Percentiles rank a stretch among this genome's conserved stretches.
These are phyloP conservation scores for Pachycephala philippinensis DNA, from an alignment of 2,113 vertebrate genomes.

Conservation along the genomic window DNA sequence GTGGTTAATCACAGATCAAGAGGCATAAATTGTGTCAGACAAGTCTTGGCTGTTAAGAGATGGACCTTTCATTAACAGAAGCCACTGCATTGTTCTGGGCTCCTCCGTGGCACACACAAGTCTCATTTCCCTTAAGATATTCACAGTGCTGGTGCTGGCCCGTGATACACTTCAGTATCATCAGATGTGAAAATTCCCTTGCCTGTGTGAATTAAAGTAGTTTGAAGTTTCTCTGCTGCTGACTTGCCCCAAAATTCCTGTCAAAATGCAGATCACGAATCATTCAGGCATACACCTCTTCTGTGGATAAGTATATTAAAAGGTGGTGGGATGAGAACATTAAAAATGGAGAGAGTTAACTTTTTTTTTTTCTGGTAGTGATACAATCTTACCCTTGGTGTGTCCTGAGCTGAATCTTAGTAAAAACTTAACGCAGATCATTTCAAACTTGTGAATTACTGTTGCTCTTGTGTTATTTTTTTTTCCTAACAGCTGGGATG, in stretches of 20 bases:
- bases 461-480: not conserved
- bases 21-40: not conserved
- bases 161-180: not conserved
- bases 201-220: not conserved
- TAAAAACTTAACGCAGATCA: not conserved
- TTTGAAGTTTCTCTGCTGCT: not conserved
- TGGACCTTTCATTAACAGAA: not conserved
- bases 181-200: not conserved
- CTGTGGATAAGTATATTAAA: not conserved
- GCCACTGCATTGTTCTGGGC: not conserved
- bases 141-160: rapidly evolving
- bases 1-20: not conserved
- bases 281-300: not conserved
- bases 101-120: rapidly evolving
- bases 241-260: not conserved
- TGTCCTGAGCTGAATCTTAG: not conserved
- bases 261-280: not conserved
- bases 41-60: not conserved
- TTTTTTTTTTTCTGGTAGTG: not conserved
- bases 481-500: not conserved
- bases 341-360: not conserved
- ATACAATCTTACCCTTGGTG: not conserved
- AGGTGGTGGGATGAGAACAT: not conserved
- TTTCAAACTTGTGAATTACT: not conserved
- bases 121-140: not conserved